Percentiles rank a stretch among this genome's conserved stretches.
phyloP scores from a whole-genome alignment of 1,140 invertebrate genomes.

The Mylabris phalerata region DNA sequence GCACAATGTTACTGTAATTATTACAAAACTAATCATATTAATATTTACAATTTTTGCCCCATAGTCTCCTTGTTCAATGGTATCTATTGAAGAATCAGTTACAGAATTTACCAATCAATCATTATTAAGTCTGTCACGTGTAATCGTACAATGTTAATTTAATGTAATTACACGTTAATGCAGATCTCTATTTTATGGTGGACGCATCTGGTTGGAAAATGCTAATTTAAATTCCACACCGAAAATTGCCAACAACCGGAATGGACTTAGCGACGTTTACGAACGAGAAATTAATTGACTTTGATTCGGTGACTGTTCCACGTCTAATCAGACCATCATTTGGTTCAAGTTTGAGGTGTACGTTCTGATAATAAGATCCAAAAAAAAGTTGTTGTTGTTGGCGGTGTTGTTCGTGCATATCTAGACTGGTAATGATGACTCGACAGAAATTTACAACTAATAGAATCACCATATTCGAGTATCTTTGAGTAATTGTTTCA shows the following conservation, averaged over 20 bases:
- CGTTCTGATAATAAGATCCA: too few species aligned
- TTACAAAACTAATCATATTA: too few species aligned
- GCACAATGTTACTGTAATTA: too few species aligned
- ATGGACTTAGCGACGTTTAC: constrained; percentile 18
- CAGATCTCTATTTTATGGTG: constrained; percentile 24
- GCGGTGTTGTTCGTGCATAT: constrained; percentile 20
- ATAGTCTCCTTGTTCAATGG: too few species aligned
- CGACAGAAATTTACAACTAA: constrained; percentile 24
- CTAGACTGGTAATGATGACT: constrained; percentile 30
- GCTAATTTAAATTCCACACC: constrained; percentile 31
- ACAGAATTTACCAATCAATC: constrained; percentile 29
- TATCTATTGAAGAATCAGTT: too few species aligned
- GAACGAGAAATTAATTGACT: constrained; percentile 26
- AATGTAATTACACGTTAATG: constrained; percentile 34
- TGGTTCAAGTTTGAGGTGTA: too few species aligned
- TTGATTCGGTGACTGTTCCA: constrained; percentile 9
- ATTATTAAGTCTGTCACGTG: constrained; percentile 30
- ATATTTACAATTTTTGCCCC: too few species aligned
- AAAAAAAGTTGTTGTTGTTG: too few species aligned
- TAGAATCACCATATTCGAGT: constrained; percentile 37
- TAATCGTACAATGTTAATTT: constrained; percentile 31
- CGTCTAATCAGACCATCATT: too few species aligned
- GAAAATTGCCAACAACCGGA: constrained; percentile 19
- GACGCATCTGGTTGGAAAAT: constrained; percentile 33
- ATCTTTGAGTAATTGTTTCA: constrained; percentile 34